Base-by-base conservation (phyloP, 2,888 invertebrate species). In the Oxyteleia sp. region DNA sequence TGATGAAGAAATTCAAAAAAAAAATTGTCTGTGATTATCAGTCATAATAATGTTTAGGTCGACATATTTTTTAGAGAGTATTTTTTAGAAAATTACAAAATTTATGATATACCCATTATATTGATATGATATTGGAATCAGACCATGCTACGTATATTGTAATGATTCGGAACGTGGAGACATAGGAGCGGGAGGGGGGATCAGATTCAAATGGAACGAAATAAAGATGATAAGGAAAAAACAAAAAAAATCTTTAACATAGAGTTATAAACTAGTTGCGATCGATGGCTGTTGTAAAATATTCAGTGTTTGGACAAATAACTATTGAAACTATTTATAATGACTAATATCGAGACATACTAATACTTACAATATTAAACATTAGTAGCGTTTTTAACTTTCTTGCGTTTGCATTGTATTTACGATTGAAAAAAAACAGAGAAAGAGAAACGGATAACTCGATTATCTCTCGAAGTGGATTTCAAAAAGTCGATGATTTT, bases 11-110 rank as follows among this genome's bases (percentile, higher is more conserved):
- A 76, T 76, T n/a, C n/a, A 88, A 88, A 87, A 85, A 89, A 89
- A 88, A 92, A 92, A 92, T 92, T 92, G 92, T 92, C 92, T 92
- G 92, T 92, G 92, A 92, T 92, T 92, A 91, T 92, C 92, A 92
- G 92, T 92, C 92, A 92, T 92, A 92, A 92, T 92, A 92, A 92
- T 92, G 92, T 92, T 92, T 92, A 92, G 92, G 92, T 92, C 92
- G 87, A 92, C 90, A 92, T 92, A 92, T 92, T 92, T 92, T 92
- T 92, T 92, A 92, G 92, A 92, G 89, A 88, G 92, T 92, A 92
- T 92, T 92, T 92, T 92, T 92, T 92, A 92, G 91, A 90, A 92
- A 90, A 92, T 92, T 90, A 92, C 92, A 92, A 92, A 92, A 92
- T 92, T 92, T 92, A 92, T 89, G 87, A 92, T 92, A 92, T 91